These are phyloP conservation scores for Ceratotherium simum DNA, from an alignment of 2,113 vertebrate species.

Conservation along the genomic window DNA sequence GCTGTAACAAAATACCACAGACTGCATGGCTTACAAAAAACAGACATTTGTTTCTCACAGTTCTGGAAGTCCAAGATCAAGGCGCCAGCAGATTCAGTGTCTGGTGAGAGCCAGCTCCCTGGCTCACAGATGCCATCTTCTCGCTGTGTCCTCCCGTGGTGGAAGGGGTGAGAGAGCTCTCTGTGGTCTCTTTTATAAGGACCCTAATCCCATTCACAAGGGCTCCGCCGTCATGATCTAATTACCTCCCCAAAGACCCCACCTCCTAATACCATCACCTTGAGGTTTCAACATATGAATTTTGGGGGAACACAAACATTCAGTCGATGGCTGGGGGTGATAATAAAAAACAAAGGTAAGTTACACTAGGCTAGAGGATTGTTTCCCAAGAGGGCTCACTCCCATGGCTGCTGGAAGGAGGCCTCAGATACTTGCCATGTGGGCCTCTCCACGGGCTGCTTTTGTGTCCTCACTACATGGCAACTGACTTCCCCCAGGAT, in stretches of 20 bases:
- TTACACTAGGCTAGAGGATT: not conserved
- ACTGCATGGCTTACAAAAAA: not conserved
- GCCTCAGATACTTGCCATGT: not conserved
- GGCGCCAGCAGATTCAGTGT: not conserved
- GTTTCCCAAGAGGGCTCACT: not conserved
- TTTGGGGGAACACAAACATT: not conserved
- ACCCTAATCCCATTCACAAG: too few relatives aligned
- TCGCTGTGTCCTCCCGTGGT: not conserved
- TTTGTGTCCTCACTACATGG: not conserved
- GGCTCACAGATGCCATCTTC: too few relatives aligned
- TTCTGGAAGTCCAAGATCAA: not conserved
- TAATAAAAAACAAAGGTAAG: not conserved
- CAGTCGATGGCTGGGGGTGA: not conserved
- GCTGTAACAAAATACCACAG: not conserved
- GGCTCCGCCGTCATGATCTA: too few relatives aligned
- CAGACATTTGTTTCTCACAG: not conserved
- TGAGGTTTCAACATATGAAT: not conserved
- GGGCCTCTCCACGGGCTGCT: not conserved
- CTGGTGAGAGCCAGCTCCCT: not conserved
- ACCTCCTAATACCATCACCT: too few relatives aligned
- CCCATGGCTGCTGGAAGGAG: not conserved
- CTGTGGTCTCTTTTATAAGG: not conserved
- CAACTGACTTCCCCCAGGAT: not conserved
- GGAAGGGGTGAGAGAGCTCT: not conserved
- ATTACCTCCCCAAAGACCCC: too few relatives aligned